Percentiles rank a stretch among this genome's conserved stretches.
Conservation (phyloP, 2,113 vertebrate genomes). For the Calyptomena viridis region DNA sequence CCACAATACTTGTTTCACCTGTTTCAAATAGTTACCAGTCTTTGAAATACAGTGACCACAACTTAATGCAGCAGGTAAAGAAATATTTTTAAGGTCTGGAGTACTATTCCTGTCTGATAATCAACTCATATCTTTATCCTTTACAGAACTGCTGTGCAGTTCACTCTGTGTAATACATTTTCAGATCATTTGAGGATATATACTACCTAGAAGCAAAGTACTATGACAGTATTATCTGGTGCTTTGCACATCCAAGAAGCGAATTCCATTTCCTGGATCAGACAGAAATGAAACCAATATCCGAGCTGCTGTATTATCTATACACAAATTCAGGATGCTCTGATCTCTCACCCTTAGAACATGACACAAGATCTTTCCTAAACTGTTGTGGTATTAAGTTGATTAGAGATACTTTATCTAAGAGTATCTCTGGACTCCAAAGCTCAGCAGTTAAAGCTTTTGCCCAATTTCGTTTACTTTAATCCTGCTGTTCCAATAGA, state of each 20-base stretch:
- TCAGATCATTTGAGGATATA: slow-evolving; percentile 25
- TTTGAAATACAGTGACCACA: neutral
- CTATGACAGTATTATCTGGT: neutral
- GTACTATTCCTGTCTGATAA: slow-evolving; percentile 1
- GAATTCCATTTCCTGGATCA: slow-evolving; percentile 38
- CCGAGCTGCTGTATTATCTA: neutral
- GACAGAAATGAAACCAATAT: slow-evolving; percentile 46
- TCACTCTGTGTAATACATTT: slow-evolving; percentile 4
- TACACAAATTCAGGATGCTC: slow-evolving; percentile 1
- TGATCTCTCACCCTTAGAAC: slow-evolving; percentile 22
- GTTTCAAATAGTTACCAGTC: neutral
- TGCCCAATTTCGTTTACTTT: slow-evolving; percentile 31
- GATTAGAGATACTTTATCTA: slow-evolving; percentile 43
- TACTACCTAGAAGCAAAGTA: neutral
- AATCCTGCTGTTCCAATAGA: neutral
- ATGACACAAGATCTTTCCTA: neutral
- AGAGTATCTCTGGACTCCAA: neutral
- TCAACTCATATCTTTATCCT: neutral
- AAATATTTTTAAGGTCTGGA: neutral
- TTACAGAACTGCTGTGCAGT: neutral
- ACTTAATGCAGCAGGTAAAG: neutral
- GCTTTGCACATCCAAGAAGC: neutral
- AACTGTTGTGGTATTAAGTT: slow-evolving; percentile 5
- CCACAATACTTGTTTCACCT: neutral
- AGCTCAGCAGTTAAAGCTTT: slow-evolving; percentile 5